Evolutionary conservation across 2,888 invertebrate species (phyloP).

Genomic region (Tetranychus truncatus): DNA sequence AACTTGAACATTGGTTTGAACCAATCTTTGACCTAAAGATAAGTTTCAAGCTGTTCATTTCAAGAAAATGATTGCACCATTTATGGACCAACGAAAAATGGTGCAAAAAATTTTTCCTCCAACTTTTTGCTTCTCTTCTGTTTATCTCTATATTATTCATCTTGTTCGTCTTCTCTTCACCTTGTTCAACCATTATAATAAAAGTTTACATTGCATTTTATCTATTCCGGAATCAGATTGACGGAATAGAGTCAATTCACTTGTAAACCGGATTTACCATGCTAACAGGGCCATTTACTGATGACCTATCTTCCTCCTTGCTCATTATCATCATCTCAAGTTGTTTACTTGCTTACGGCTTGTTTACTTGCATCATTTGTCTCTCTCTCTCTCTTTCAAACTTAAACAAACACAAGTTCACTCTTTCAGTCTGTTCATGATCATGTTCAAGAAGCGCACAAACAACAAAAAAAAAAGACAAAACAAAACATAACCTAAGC

Average conservation of each 20-base stretch:
- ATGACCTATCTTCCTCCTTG: not conserved
- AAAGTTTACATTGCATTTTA: not conserved
- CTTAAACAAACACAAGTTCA: not conserved
- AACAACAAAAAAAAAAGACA: too few relatives aligned
- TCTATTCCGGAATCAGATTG: not conserved
- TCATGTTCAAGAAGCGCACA: too few relatives aligned
- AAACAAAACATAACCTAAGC: not conserved
- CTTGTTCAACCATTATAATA: not conserved
- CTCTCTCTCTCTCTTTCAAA: not conserved
- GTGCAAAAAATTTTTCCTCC: too few relatives aligned
- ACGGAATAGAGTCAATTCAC: not conserved
- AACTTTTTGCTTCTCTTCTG: too few relatives aligned
- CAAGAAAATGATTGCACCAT: too few relatives aligned
- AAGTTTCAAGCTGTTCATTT: too few relatives aligned
- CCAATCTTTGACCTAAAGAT: too few relatives aligned
- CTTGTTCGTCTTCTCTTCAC: too few relatives aligned
- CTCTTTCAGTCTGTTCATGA: too few relatives aligned
- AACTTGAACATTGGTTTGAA: too few relatives aligned
- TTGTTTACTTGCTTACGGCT: not conserved
- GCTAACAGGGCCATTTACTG: not conserved
- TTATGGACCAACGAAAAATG: too few relatives aligned
- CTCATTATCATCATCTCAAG: not conserved
- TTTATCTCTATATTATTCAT: too few relatives aligned
- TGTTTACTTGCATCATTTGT: not conserved
- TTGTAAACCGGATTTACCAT: not conserved